Evolutionary conservation across 2,113 vertebrate species (phyloP).

Genomic region (Hyperopisus bebe): DNA sequence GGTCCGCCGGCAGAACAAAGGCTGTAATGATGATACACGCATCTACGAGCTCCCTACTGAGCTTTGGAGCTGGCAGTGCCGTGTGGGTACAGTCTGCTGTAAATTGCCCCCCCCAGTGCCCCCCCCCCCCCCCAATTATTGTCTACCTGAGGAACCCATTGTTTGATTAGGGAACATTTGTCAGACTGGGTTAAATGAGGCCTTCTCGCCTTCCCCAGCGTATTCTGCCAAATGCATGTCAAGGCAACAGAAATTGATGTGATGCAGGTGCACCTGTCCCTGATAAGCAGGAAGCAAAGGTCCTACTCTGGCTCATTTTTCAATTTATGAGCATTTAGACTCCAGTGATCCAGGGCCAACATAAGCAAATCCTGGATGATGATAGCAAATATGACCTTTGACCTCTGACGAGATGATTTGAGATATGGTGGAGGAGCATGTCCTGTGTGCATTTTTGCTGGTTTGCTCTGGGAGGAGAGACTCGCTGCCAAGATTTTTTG

Average conservation of each 20-base stretch:
- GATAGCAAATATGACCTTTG: background rate
- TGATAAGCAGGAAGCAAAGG: background rate
- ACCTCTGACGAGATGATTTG: background rate
- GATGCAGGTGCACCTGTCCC: background rate
- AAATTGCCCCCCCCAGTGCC: background rate
- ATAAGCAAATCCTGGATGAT: background rate
- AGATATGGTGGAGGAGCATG: background rate
- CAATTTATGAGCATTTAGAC: background rate
- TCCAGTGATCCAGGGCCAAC: background rate
- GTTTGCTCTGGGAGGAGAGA: background rate
- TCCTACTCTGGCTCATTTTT: background rate
- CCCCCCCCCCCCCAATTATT: background rate
- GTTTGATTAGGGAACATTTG: background rate
- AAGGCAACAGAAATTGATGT: background rate
- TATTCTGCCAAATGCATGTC: background rate
- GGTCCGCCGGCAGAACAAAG: background rate
- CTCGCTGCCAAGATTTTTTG: conserved; percentile 31
- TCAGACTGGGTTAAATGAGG: background rate
- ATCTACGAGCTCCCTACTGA: background rate
- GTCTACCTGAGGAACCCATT: background rate
- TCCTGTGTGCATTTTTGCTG: background rate
- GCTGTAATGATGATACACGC: background rate
- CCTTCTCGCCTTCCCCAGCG: background rate
- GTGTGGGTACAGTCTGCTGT: background rate
- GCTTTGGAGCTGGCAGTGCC: background rate